These are phyloP conservation scores for Lanius collurio DNA, from an alignment of 2,113 vertebrate species.

Conservation along the genomic window DNA sequence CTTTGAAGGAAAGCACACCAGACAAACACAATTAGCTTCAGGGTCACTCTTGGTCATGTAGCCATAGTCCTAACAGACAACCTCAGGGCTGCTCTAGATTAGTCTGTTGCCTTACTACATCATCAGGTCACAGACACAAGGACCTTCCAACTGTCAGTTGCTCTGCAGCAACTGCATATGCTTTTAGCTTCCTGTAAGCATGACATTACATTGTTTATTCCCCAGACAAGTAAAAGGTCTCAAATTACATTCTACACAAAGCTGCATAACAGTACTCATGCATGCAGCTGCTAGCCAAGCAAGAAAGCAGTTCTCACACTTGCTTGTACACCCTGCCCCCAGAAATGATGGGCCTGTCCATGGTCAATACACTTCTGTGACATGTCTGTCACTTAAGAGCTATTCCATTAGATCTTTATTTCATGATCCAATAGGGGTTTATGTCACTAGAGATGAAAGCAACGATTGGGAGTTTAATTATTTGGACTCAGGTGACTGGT, in stretches of 20 bases:
- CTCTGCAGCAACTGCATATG: neutral
- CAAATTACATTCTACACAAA: neutral
- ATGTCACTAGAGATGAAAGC: neutral
- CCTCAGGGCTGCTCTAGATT: neutral
- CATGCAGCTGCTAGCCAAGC: neutral
- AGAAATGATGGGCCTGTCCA: neutral
- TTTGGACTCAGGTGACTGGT: neutral
- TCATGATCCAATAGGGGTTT: neutral
- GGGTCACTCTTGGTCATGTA: neutral
- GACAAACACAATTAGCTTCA: neutral
- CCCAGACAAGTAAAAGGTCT: neutral
- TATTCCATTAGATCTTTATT: neutral
- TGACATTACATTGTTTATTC: neutral
- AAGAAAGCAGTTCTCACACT: neutral
- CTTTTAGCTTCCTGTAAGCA: neutral
- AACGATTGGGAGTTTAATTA: neutral
- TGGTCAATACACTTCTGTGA: neutral
- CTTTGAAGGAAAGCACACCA: constrained; percentile 43
- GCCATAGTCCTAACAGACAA: neutral
- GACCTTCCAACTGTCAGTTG: neutral
- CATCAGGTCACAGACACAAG: neutral
- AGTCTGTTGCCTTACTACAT: neutral
- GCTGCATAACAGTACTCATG: neutral
- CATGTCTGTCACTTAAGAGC: neutral
- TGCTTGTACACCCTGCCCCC: neutral